Conservation (phyloP, 2,113 vertebrate species). For the Leptodactylus fuscus region DNA sequence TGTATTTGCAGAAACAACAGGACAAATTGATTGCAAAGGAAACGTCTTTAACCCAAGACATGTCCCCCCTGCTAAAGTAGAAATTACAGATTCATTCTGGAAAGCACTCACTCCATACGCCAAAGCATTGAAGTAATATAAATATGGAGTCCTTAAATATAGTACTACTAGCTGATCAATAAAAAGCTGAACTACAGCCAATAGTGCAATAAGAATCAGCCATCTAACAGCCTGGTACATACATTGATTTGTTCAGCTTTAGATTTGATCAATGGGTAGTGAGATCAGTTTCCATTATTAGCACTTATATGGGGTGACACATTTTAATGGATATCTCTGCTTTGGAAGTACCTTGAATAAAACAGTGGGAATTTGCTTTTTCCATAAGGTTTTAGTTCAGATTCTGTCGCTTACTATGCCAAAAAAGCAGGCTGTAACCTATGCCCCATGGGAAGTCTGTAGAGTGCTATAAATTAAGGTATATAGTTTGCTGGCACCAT, state of each 20-base stretch:
- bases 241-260: constrained; percentile 1
- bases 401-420: background rate
- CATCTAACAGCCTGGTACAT: constrained; percentile 2
- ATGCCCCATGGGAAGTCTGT: too few relatives aligned
- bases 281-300: constrained; percentile 13
- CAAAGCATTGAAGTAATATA: background rate
- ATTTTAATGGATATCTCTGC: background rate
- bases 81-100: background rate
- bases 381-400: background rate
- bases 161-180: constrained; percentile 3
- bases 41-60: background rate
- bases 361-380: background rate
- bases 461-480: too few relatives aligned
- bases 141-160: background rate
- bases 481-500: too few relatives aligned
- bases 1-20: constrained; percentile 14
- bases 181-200: constrained; percentile 3
- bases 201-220: background rate
- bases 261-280: background rate
- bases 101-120: background rate
- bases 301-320: background rate
- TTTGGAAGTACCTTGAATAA: background rate
- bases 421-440: background rate
- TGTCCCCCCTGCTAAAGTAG: background rate
- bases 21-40: background rate